These are phyloP conservation scores for Hermaeophaga mercurialis DNA, from an alignment of 2,888 invertebrate species.

Conservation along the genomic window DNA sequence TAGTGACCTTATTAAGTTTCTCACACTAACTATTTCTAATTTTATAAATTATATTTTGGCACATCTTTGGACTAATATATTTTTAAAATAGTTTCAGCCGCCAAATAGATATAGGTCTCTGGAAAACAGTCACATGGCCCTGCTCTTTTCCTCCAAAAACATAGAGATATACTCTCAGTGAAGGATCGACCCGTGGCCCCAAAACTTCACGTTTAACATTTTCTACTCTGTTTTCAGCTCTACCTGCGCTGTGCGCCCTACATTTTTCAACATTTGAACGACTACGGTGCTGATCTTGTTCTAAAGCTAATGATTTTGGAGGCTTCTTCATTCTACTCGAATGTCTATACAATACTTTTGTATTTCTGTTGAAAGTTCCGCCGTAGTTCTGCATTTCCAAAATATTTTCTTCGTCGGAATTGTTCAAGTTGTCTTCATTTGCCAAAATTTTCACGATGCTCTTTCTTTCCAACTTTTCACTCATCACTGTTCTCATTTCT, in stretches of 20 bases:
- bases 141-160: conserved; percentile 81
- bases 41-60: conserved; percentile 35
- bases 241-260: conserved; percentile 64
- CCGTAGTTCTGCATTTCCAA: conserved; percentile 53
- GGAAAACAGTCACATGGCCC: conserved; percentile 76
- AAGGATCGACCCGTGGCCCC: conserved; percentile 52
- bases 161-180: conserved; percentile 66
- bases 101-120: conserved; percentile 80
- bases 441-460: conserved; percentile 38
- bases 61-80: conserved; percentile 29
- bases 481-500: conserved; percentile 59
- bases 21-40: too few relatives aligned
- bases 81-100: conserved; percentile 66
- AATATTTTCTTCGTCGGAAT: conserved; percentile 46
- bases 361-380: conserved; percentile 49
- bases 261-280: conserved; percentile 43
- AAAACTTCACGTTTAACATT: conserved; percentile 25
- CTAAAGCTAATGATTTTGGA: conserved; percentile 59
- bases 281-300: conserved; percentile 36
- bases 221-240: conserved; percentile 58
- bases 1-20: too few relatives aligned
- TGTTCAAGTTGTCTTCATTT: conserved; percentile 25
- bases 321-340: conserved; percentile 53
- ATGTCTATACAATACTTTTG: conserved; percentile 52
- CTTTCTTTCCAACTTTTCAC: conserved; percentile 42